A percentile compares a stretch with the other conserved stretches of the same genome.
phyloP scores from a whole-genome alignment of 64 coral and sea anemone genomes.

The Trachythela sp. region DNA sequence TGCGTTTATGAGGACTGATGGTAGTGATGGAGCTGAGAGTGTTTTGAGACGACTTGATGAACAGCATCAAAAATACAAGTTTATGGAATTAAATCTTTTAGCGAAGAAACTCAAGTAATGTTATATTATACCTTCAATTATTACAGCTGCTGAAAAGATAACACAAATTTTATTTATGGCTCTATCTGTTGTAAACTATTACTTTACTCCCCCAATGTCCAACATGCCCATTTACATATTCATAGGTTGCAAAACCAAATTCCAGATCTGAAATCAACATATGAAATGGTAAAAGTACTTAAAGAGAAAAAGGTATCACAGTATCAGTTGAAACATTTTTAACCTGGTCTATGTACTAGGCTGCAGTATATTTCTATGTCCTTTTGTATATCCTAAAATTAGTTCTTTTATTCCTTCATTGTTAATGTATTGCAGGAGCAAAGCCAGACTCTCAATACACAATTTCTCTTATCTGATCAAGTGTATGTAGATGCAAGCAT shows the following conservation, averaged over 20 bases:
- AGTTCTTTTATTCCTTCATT: no score
- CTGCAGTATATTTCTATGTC: neutral
- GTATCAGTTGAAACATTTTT: neutral
- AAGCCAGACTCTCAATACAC: constrained; percentile 57
- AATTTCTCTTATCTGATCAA: constrained; percentile 95
- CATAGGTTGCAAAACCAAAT: constrained; percentile 80
- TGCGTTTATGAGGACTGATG: constrained; percentile 71
- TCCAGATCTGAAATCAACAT: constrained; percentile 88
- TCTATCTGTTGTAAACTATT: neutral
- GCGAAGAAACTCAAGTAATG: constrained; percentile 86
- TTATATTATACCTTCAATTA: neutral
- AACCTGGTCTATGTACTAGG: neutral
- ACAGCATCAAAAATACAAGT: constrained; percentile 96
- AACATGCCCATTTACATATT: neutral
- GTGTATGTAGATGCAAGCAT: constrained; percentile 76
- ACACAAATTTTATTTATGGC: neutral
- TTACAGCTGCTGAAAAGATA: neutral
- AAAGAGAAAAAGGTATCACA: constrained; percentile 63
- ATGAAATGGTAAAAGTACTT: constrained; percentile 89
- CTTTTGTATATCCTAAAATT: no score
- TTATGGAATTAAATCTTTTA: constrained; percentile 93
- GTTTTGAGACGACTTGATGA: constrained; percentile 82
- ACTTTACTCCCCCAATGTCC: neutral
- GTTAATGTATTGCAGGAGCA: constrained; percentile 42
- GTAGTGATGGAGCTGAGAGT: constrained; percentile 64